Evolutionary conservation across 2,113 vertebrate species (phyloP).

Genomic region (Pavo muticus): DNA sequence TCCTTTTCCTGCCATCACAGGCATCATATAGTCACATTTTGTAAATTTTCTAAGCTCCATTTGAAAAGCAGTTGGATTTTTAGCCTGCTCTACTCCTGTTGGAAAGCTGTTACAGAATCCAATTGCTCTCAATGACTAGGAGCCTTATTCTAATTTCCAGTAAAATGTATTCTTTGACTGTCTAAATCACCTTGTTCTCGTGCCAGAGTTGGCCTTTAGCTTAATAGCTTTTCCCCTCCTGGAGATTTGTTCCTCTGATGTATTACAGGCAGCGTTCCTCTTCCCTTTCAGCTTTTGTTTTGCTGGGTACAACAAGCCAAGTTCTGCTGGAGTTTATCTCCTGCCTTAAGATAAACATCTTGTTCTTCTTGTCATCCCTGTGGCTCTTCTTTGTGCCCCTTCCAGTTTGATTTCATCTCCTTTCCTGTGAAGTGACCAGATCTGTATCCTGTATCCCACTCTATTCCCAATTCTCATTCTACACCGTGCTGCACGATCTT

Average conservation of each 20-base stretch:
- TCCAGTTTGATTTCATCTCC: not conserved
- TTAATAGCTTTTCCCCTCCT: not conserved
- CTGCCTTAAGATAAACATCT: not conserved
- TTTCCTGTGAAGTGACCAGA: not conserved
- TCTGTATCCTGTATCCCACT: not conserved
- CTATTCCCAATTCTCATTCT: not conserved
- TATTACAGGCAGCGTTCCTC: not conserved
- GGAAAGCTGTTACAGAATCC: conserved; percentile 18
- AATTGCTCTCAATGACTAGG: conserved; percentile 17
- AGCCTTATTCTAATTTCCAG: conserved; percentile 19
- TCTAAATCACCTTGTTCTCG: conserved; percentile 10
- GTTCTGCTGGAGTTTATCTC: not conserved
- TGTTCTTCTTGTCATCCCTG: not conserved
- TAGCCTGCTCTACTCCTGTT: not conserved
- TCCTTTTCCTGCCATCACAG: not conserved
- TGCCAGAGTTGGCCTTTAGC: conserved; percentile 25
- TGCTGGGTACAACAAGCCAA: not conserved
- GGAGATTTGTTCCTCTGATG: not conserved
- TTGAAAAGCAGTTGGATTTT: conserved; percentile 1
- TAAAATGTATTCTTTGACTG: conserved; percentile 19
- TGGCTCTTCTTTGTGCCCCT: not conserved
- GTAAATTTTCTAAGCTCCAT: not conserved
- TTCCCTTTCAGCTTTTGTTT: conserved; percentile 45
- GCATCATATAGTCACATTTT: not conserved
- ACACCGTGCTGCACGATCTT: not conserved